Percentiles rank a stretch among this genome's conserved stretches.
Conservation (phyloP, 2,888 invertebrate species). For the Synergus laeviventris region DNA sequence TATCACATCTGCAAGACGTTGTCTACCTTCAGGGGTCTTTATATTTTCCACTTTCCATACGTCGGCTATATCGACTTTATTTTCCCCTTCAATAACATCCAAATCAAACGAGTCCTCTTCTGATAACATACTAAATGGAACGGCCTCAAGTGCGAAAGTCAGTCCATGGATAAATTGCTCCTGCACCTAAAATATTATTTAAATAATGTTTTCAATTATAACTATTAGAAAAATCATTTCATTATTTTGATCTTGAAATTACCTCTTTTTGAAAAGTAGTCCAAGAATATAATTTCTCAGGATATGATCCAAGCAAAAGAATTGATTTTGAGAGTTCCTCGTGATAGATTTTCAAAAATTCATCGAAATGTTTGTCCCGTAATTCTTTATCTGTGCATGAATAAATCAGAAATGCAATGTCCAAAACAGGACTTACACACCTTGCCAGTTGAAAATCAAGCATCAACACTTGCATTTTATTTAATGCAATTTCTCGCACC, state of each 20-base stretch:
- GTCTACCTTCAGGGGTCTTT: conserved; percentile 79
- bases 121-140: conserved; percentile 79
- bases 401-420: conserved; percentile 80
- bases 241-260: conserved; percentile 11
- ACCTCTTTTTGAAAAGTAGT: conserved; percentile 78
- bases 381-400: conserved; percentile 81
- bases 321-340: conserved; percentile 78
- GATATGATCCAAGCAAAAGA: conserved; percentile 80
- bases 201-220: too few relatives aligned
- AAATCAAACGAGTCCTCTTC: conserved; percentile 80
- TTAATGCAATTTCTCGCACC: conserved; percentile 72
- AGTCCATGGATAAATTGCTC: conserved; percentile 79
- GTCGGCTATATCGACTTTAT: conserved; percentile 79
- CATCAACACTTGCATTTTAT: conserved; percentile 77
- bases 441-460: conserved; percentile 84
- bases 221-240: too few relatives aligned
- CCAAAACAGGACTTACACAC: conserved; percentile 79
- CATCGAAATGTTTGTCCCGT: conserved; percentile 79
- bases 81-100: conserved; percentile 78
- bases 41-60: conserved; percentile 82
- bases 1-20: conserved; percentile 81
- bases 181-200: conserved; percentile 70
- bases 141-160: conserved; percentile 80
- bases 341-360: conserved; percentile 81
- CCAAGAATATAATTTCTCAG: conserved; percentile 78